Evolutionary conservation across 2,888 invertebrate genomes (phyloP).

Genomic region (Lingula anatina): DNA sequence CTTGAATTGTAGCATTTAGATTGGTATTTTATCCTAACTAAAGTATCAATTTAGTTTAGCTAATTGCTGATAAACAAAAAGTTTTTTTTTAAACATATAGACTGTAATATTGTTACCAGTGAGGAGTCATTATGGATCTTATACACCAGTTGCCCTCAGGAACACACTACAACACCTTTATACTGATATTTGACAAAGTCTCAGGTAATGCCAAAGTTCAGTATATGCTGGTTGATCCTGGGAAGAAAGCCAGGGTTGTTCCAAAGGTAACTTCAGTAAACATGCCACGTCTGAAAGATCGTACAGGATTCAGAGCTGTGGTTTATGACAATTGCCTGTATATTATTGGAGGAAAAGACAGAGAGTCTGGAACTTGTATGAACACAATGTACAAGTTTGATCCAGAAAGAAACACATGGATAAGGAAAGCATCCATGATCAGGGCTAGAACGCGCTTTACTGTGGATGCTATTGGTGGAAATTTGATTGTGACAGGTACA

Average conservation of each 20-base stretch:
- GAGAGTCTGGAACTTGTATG: conserved; percentile 22
- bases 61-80: too few species aligned
- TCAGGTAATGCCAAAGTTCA: conserved; percentile 29
- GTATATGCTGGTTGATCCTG: conserved; percentile 37
- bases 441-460: conserved; percentile 28
- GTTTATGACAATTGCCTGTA: conserved; percentile 28
- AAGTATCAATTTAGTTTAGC: too few species aligned
- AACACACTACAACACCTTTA: too few species aligned
- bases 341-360: conserved; percentile 33
- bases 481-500: conserved; percentile 33
- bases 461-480: conserved; percentile 27
- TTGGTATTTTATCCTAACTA: too few species aligned
- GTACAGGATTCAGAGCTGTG: conserved; percentile 27
- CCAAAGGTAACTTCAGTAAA: conserved; percentile 28
- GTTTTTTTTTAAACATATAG: too few species aligned
- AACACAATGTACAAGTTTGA: conserved; percentile 26
- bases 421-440: conserved; percentile 14
- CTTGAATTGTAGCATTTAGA: too few species aligned
- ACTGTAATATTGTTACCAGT: too few species aligned
- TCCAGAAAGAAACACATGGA: conserved; percentile 29
- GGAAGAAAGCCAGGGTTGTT: conserved; percentile 18
- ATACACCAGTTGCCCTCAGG: too few species aligned
- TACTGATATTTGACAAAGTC: conserved; percentile 32
- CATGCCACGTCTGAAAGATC: conserved; percentile 24
- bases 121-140: too few species aligned